These are phyloP conservation scores for Bembecia ichneumoniformis DNA, from an alignment of 2,888 invertebrate genomes.

Conservation along the genomic window DNA sequence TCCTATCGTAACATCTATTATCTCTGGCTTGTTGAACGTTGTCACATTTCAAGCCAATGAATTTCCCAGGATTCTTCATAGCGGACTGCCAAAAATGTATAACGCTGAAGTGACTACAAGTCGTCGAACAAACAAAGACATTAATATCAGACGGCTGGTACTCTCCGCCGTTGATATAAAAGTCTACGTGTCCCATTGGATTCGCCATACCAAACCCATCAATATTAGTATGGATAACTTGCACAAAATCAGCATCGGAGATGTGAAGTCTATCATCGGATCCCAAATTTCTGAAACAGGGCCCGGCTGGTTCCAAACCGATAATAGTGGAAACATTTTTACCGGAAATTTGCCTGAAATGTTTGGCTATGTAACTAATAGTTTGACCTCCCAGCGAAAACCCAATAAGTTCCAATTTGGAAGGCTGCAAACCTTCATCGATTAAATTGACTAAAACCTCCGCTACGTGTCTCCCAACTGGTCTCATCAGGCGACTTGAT, in stretches of 20 bases:
- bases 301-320: slow-evolving; percentile 55
- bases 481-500: slow-evolving; percentile 57
- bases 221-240: slow-evolving; percentile 60
- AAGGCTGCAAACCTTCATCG: slow-evolving; percentile 40
- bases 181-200: slow-evolving; percentile 56
- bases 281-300: slow-evolving; percentile 46
- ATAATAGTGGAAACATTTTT: slow-evolving; percentile 51
- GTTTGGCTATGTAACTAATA: slow-evolving; percentile 46
- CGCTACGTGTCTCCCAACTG: slow-evolving; percentile 57
- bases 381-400: slow-evolving; percentile 61
- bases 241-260: slow-evolving; percentile 53
- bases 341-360: slow-evolving; percentile 45
- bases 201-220: slow-evolving; percentile 61
- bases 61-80: slow-evolving; percentile 42
- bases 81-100: slow-evolving; percentile 44
- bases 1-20: slow-evolving; percentile 34
- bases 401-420: slow-evolving; percentile 46
- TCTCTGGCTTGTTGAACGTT: slow-evolving; percentile 53
- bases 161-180: slow-evolving; percentile 60
- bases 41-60: slow-evolving; percentile 45
- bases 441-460: slow-evolving; percentile 45
- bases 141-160: slow-evolving; percentile 52
- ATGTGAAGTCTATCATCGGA: slow-evolving; percentile 37
- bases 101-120: slow-evolving; percentile 57
- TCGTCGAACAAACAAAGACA: slow-evolving; percentile 44